Percentiles rank a stretch among this genome's conserved stretches.
Conservation (phyloP, 2,113 vertebrate genomes). For the Phyllostomus discolor region DNA sequence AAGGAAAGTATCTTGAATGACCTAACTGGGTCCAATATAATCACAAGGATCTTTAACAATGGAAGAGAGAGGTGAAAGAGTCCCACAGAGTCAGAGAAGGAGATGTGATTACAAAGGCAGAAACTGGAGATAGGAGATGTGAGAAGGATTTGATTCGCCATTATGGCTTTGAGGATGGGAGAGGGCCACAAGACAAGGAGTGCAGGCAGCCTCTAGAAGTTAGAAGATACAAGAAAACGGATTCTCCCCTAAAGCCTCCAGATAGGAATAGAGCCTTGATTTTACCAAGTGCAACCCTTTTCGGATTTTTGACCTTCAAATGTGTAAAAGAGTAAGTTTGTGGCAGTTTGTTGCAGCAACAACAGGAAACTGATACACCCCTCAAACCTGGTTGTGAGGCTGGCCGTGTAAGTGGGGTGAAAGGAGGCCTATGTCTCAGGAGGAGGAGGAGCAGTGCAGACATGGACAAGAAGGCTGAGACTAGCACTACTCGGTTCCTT, state of each 20-base stretch:
- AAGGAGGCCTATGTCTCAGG: not conserved
- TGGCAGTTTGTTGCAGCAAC: not conserved
- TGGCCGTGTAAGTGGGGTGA: not conserved
- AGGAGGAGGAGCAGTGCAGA: not conserved
- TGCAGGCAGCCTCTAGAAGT: not conserved
- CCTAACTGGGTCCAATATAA: not conserved
- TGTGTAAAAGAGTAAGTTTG: not conserved
- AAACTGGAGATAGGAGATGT: not conserved
- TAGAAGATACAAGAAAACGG: not conserved
- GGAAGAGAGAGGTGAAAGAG: not conserved
- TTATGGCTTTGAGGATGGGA: not conserved
- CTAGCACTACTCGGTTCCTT: not conserved
- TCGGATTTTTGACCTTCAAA: not conserved
- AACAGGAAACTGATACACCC: not conserved
- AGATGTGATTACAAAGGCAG: not conserved
- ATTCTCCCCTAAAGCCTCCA: not conserved
- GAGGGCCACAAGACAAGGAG: not conserved
- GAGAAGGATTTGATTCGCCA: not conserved
- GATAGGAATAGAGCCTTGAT: not conserved
- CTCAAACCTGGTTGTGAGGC: not conserved
- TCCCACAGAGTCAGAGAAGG: not conserved
- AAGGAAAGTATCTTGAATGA: not conserved
- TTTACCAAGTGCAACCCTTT: not conserved
- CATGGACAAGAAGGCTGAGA: not conserved
- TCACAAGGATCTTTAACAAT: not conserved